Base-by-base conservation (phyloP, 2,888 invertebrate species). In the Periphyllus acericola region DNA sequence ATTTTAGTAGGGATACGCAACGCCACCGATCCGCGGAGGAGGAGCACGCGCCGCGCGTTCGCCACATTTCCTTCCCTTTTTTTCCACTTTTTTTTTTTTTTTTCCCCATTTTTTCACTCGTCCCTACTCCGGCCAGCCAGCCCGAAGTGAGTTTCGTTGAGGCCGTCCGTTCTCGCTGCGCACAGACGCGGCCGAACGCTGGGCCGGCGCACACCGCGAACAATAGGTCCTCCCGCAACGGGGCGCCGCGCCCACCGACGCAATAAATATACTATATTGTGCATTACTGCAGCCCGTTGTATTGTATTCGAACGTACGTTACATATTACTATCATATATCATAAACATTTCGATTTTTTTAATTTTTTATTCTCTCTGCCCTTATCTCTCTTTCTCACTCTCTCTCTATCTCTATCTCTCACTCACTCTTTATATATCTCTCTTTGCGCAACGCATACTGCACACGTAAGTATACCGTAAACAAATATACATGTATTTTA, bases 61-160 rank as follows among this genome's bases (percentile, higher is more conserved):
- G n/a, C 80, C 55, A 71, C 74, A 74, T 87, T 87, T 87, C 87
- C 87, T 87, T 87, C 87, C 80, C 40, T 87, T 87, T 87, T 87
- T 86, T 72, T 82, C 36, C 29, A 11, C 29, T 46, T 32, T 2
- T n/a, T 40, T 8, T 29, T 29, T 68, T n/a, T 82, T 40, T 36
- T 68, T 11, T 32, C 80, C 19, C n/a, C 21, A 6, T 66, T 21
- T 36, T 36, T 6, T 34, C 36, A 19, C 34, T n/a, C 32, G 85
- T 76, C 83, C 60, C 75, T 76, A 60, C 83, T 66, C 60, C 66
- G 52, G 76, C 79, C 8, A 21, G 75, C 25, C 36, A 34, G 32
- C 29, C 71, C 84, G 60, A 21, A 66, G 34, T 46, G 78, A 79
- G 78, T 86, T 80, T 72, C 79, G 86, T 55, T 75, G 66, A 74